phyloP scores from a whole-genome alignment of 1,140 invertebrate genomes.

The Ditylenchus dipsaci region DNA sequence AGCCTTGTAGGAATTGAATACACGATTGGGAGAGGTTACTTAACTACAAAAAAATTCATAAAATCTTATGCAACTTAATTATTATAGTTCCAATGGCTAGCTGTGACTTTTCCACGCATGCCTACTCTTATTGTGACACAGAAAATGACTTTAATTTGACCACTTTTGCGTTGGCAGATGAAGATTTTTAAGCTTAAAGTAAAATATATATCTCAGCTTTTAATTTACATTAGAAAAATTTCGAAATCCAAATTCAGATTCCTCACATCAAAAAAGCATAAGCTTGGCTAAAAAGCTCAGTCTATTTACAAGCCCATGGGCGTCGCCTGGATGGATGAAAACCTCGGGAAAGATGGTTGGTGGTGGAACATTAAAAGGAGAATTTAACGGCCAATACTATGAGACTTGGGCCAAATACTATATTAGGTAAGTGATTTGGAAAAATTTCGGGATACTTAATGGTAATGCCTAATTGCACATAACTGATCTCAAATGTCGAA shows the following conservation, averaged over 20 bases:
- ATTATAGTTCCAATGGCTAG: conserved; percentile 79
- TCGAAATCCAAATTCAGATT: conserved; percentile 63
- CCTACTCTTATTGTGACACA: conserved; percentile 70
- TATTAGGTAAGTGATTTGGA: conserved; percentile 64
- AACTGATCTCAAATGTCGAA: too few relatives aligned
- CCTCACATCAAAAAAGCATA: conserved; percentile 66
- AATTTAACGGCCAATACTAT: conserved; percentile 67
- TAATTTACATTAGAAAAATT: background rate
- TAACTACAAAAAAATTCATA: too few relatives aligned
- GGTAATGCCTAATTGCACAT: too few relatives aligned
- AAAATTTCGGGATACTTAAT: too few relatives aligned
- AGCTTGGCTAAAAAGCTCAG: conserved; percentile 60
- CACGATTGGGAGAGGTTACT: conserved; percentile 70
- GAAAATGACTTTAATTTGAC: conserved; percentile 65
- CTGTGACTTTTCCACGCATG: conserved; percentile 71
- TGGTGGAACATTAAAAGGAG: conserved; percentile 64
- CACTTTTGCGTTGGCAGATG: conserved; percentile 67
- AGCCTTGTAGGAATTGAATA: conserved; percentile 66
- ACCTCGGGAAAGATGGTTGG: conserved; percentile 66
- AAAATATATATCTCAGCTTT: too few relatives aligned
- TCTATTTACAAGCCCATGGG: conserved; percentile 74
- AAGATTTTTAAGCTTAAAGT: conserved; percentile 68
- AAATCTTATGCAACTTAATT: too few relatives aligned
- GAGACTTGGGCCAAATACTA: conserved; percentile 76
- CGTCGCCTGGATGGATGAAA: conserved; percentile 87